Percentiles rank a stretch among this genome's conserved stretches.
These are phyloP conservation scores for Catagonus wagneri DNA, from an alignment of 2,113 vertebrate species.

Conservation along the genomic window DNA sequence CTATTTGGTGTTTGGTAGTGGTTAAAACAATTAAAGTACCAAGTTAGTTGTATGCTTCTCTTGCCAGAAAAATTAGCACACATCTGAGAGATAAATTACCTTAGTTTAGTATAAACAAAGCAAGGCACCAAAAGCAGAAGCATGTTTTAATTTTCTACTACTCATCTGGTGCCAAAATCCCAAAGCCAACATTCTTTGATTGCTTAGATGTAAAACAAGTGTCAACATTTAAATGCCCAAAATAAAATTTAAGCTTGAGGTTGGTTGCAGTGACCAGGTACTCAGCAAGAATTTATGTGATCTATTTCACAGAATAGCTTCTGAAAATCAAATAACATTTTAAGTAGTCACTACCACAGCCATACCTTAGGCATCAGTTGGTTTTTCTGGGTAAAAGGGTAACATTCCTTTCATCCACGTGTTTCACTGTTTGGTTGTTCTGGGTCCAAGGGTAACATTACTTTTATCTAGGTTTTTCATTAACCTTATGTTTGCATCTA, in stretches of 20 bases:
- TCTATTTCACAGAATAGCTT: neutral
- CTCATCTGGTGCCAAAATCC: neutral
- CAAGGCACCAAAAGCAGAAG: neutral
- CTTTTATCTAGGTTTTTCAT: neutral
- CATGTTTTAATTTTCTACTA: neutral
- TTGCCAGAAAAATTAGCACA: conserved; percentile 59
- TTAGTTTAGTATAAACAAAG: neutral
- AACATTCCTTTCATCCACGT: neutral
- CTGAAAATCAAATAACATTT: conserved; percentile 43
- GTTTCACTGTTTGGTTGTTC: neutral
- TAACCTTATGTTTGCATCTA: neutral
- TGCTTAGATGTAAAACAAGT: neutral
- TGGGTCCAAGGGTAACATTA: neutral
- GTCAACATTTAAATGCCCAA: neutral
- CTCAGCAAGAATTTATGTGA: neutral
- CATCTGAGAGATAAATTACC: conserved; percentile 1
- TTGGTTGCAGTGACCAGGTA: neutral
- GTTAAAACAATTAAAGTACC: conserved; percentile 21
- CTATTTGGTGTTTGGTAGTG: conserved; percentile 10
- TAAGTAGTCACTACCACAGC: neutral
- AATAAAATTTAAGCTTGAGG: neutral
- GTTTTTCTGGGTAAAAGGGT: neutral
- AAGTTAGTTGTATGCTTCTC: neutral
- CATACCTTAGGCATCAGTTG: too few species aligned
- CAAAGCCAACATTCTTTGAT: neutral